Evolutionary conservation across 2,113 vertebrate species (phyloP), one percentile per base, ranked within the genome.

Genomic region (Brachyhypopomus occidentalis): DNA sequence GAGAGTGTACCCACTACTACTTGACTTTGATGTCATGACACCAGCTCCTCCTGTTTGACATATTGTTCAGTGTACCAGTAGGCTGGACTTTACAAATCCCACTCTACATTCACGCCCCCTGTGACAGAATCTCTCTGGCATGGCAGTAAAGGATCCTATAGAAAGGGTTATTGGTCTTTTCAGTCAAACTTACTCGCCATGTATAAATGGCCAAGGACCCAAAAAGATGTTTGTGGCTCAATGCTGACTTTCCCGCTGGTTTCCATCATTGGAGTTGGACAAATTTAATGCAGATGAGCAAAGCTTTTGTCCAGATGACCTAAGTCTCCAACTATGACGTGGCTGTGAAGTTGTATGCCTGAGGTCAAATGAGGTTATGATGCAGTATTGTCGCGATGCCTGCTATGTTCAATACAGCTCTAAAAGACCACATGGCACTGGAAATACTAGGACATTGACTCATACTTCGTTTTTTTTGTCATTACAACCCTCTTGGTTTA

Each of bases 401-500:
- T 58, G 56, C 75, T 82, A 45, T 72, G 12, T 78, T 45, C 75
- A 36, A n/a, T 63, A 38, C 48, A 38, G 67, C 64, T 48, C 30
- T 34, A 70, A 63, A 41, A 38, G 76, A 69, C 59, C 52, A 16
- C 25, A 25, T 38, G 56, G 75, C 74, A 55, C 69, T 64, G 62
- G 62, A 27, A 72, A 83, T 83, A 73, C 63, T 52, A 16, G 34
- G 41, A n/a, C 9, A 5, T 69, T 36, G 62, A 74, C 74, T 72
- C 45, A 84, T 11, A 14, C 9, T 52, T 6, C 12, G 45, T 8
- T 52, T 78, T 78, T 25, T 52, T 56, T 71, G 80, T 74, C 81
- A 71, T 80, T 58, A 78, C 59, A 64, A n/a, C 64, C 58, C 19
- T 56, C 69, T 8, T 55, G 64, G 58, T 27, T 25, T 64, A 23